Conservation (phyloP, 2,113 vertebrate genomes). For the Chlamydotis undulata region DNA sequence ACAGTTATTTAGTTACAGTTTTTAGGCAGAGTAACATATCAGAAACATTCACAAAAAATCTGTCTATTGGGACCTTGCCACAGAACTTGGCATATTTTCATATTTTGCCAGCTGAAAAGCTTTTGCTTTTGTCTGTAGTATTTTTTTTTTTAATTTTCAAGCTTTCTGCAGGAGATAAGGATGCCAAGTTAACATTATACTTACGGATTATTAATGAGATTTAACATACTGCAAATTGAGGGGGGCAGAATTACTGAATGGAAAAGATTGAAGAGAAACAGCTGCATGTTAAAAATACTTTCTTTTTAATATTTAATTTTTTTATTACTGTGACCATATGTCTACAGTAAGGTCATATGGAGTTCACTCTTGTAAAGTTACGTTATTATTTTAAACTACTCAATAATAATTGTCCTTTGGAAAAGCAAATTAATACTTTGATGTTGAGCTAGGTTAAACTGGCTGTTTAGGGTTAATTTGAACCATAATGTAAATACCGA, state of each 20-base stretch:
- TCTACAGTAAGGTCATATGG: conserved; percentile 31
- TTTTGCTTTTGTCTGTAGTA: background rate
- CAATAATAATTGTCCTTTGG: conserved; percentile 19
- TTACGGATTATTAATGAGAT: conserved; percentile 16
- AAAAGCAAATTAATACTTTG: conserved; percentile 52
- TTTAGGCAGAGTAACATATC: background rate
- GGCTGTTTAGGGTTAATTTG: background rate
- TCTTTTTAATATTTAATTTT: conserved; percentile 51
- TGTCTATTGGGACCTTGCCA: background rate
- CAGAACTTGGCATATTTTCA: background rate
- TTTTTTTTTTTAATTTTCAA: background rate
- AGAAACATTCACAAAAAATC: background rate
- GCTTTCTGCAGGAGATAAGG: background rate
- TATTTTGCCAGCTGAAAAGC: background rate
- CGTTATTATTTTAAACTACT: conserved; percentile 53
- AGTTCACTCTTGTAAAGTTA: conserved; percentile 61
- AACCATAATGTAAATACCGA: background rate
- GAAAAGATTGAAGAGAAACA: conserved; percentile 60
- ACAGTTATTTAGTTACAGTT: background rate
- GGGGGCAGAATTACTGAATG: background rate
- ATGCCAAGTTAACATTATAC: background rate
- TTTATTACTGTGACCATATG: conserved; percentile 49
- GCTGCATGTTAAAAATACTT: conserved; percentile 31
- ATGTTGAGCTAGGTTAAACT: conserved; percentile 15
- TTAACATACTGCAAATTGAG: background rate